phyloP scores from a whole-genome alignment of 2,113 vertebrate genomes.

The Lophotis ruficrista region DNA sequence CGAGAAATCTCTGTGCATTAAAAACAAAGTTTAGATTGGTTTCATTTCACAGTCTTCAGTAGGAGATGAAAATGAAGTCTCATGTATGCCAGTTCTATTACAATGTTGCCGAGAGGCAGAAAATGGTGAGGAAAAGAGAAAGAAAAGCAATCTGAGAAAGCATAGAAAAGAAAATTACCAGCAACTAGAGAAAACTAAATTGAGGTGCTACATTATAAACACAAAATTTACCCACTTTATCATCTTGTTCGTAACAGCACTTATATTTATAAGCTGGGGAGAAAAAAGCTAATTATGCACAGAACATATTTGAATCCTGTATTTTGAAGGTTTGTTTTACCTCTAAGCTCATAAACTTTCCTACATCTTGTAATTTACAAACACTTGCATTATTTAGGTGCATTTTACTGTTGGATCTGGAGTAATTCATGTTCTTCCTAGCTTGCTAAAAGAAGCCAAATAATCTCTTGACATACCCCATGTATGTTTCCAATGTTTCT shows the following conservation, averaged over 20 bases:
- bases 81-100: not conserved
- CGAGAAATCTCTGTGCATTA: not conserved
- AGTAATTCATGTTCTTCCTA: not conserved
- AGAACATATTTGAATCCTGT: not conserved
- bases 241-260: not conserved
- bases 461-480: not conserved
- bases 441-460: not conserved
- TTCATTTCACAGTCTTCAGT: not conserved
- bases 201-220: not conserved
- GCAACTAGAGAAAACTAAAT: not conserved
- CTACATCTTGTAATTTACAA: not conserved
- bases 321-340: not conserved
- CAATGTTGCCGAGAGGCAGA: not conserved
- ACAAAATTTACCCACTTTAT: not conserved
- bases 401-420: not conserved
- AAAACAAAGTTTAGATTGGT: not conserved
- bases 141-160: not conserved
- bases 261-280: not conserved
- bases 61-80: not conserved
- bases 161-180: not conserved
- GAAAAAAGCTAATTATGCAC: not conserved
- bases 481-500: not conserved
- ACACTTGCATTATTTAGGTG: not conserved
- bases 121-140: not conserved
- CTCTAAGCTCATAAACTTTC: not conserved